Conservation (phyloP, 2,797 vertebrate genomes). For the Chromis chromis region DNA sequence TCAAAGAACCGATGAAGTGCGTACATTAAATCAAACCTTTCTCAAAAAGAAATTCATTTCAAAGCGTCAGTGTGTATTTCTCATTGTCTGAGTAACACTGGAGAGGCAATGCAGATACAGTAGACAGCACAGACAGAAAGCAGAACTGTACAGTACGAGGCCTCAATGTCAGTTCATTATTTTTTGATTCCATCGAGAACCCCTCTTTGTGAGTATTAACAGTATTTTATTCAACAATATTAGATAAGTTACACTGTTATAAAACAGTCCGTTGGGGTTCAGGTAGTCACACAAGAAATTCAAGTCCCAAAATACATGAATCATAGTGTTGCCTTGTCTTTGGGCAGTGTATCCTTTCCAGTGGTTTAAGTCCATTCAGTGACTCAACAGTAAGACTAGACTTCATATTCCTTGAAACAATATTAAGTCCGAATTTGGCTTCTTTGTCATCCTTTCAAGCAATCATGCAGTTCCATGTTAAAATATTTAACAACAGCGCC, state of each 20-base stretch:
- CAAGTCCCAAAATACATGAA: constrained; percentile 46
- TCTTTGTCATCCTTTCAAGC: constrained; percentile 30
- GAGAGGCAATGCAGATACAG: constrained; percentile 64
- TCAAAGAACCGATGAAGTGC: constrained; percentile 16
- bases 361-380: constrained; percentile 40
- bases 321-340: constrained; percentile 47
- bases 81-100: constrained; percentile 35
- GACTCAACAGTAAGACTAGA: constrained; percentile 25
- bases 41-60: constrained; percentile 15
- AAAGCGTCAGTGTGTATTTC: constrained; percentile 33
- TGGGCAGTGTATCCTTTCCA: constrained; percentile 60
- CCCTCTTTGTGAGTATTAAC: constrained; percentile 43
- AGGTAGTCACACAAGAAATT: constrained; percentile 44
- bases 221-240: constrained; percentile 52
- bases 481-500: constrained; percentile 37
- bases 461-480: constrained; percentile 33
- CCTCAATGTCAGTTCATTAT: constrained; percentile 38
- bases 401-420: constrained; percentile 29
- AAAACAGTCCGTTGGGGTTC: constrained; percentile 53
- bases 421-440: constrained; percentile 46
- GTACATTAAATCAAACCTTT: constrained; percentile 40
- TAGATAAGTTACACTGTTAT: constrained; percentile 60
- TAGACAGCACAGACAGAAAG: constrained; percentile 72
- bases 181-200: constrained; percentile 37
- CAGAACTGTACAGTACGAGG: constrained; percentile 58